Evolutionary conservation across 2,797 vertebrate genomes (phyloP).

Genomic region (Cossypha caffra): DNA sequence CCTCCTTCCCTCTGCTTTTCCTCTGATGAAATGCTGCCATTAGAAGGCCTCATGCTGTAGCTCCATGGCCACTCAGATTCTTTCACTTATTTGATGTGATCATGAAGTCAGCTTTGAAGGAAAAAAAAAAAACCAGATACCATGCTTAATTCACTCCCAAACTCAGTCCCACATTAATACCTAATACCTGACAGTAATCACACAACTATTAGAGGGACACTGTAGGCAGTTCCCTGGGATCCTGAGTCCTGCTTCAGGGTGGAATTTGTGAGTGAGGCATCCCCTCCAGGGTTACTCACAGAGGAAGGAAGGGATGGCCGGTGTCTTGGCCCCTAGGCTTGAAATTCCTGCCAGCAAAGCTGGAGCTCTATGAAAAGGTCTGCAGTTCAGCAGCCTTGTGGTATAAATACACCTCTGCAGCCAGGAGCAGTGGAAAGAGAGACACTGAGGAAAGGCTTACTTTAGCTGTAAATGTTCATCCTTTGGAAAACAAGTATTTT

Average conservation of each 20-base stretch:
- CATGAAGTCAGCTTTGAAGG: neutral
- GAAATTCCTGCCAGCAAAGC: conserved; percentile 4
- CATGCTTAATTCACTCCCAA: neutral
- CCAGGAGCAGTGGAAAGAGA: neutral
- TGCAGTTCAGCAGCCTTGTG: neutral
- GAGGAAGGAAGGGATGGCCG: neutral
- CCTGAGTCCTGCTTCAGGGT: neutral
- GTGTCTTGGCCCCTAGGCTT: neutral
- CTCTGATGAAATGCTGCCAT: neutral
- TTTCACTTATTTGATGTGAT: neutral
- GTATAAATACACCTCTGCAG: neutral
- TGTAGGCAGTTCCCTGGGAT: neutral
- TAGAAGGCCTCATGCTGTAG: neutral
- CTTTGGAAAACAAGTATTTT: conserved; percentile 32
- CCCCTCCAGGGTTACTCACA: neutral
- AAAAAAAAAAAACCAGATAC: neutral
- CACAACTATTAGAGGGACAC: neutral
- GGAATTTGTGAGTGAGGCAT: neutral
- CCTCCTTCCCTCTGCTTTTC: neutral
- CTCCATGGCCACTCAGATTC: neutral
- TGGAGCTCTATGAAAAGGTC: conserved; percentile 14
- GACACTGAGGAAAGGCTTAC: neutral
- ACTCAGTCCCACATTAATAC: neutral
- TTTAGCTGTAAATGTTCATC: conserved; percentile 5
- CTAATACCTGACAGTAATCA: neutral